Evolutionary conservation across 2,113 vertebrate genomes (phyloP).

Genomic region (Dermatemys mawii): DNA sequence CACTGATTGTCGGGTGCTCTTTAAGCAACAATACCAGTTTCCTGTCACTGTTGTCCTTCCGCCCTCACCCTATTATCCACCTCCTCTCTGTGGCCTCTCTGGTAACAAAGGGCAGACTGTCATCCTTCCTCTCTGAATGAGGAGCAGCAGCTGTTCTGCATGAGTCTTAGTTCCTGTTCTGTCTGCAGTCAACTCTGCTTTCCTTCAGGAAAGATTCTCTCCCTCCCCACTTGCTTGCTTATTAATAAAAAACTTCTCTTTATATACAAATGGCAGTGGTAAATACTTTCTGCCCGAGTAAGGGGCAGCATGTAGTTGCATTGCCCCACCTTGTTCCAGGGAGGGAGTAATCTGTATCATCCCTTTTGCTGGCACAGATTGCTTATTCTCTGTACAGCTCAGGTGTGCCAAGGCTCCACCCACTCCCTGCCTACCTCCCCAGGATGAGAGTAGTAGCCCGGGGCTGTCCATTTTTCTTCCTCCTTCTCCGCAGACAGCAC

Average conservation of each 20-base stretch:
- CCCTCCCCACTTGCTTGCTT: background rate
- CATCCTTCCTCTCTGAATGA: conserved; percentile 27
- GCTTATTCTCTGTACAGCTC: background rate
- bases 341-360: background rate
- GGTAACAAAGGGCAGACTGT: conserved; percentile 47
- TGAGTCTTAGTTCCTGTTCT: conserved; percentile 47
- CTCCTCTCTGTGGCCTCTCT: conserved; percentile 20
- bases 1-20: background rate
- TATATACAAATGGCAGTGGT: background rate
- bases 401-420: background rate
- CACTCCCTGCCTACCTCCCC: fast-evolving
- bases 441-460: background rate
- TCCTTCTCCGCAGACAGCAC: background rate
- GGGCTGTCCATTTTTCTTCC: background rate
- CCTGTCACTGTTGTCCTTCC: conserved; percentile 17
- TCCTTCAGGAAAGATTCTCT: conserved; percentile 5
- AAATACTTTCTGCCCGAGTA: background rate
- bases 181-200: conserved; percentile 13
- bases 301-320: background rate
- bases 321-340: background rate
- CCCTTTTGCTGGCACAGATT: background rate
- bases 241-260: conserved; percentile 23
- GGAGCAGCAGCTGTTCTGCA: conserved; percentile 46
- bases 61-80: conserved; percentile 27
- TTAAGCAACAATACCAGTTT: conserved; percentile 7